A percentile compares a stretch with the other conserved stretches of the same genome.
phyloP scores from a whole-genome alignment of 1,140 invertebrate genomes.

The Drosophila kikkawai region DNA sequence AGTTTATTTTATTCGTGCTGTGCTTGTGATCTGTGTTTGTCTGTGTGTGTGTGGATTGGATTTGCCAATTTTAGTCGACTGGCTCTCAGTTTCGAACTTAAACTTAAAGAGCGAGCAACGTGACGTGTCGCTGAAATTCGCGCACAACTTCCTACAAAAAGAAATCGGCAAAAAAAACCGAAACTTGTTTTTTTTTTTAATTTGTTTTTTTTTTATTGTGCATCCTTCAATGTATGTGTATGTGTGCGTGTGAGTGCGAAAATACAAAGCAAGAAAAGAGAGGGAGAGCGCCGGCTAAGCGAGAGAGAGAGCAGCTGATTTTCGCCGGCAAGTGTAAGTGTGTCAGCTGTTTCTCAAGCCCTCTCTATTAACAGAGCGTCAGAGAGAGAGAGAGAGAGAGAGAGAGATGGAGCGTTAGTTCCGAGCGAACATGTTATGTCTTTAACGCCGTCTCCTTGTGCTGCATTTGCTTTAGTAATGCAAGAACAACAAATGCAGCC shows the following conservation, averaged over 20 bases:
- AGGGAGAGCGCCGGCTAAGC: background rate
- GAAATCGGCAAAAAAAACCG: conserved; percentile 20
- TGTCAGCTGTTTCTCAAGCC: conserved; percentile 64
- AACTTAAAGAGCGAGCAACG: conserved; percentile 83
- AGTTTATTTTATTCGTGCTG: conserved; percentile 32
- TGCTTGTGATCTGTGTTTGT: conserved; percentile 44
- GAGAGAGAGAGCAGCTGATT: conserved; percentile 65
- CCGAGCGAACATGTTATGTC: conserved; percentile 34
- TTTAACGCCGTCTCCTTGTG: conserved; percentile 28
- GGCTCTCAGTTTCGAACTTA: conserved; percentile 80
- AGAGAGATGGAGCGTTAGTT: conserved; percentile 1
- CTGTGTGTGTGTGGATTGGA: conserved; percentile 42
- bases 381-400: conserved; percentile 4
- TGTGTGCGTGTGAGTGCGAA: conserved; percentile 30
- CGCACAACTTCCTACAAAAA: conserved; percentile 68
- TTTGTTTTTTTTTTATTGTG: conserved; percentile 34
- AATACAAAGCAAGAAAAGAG: conserved; percentile 14
- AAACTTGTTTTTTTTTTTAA: conserved; percentile 35
- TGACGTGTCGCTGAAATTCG: conserved; percentile 74
- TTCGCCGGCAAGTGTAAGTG: conserved; percentile 70
- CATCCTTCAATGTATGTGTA: conserved; percentile 17
- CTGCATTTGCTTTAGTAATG: conserved; percentile 50
- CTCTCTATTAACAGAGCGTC: background rate
- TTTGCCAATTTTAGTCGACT: conserved; percentile 79
- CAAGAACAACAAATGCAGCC: conserved; percentile 37